A percentile compares a stretch with the other conserved stretches of the same genome.
Conservation (phyloP, 2,797 vertebrate genomes). For the Bradypus variegatus region DNA sequence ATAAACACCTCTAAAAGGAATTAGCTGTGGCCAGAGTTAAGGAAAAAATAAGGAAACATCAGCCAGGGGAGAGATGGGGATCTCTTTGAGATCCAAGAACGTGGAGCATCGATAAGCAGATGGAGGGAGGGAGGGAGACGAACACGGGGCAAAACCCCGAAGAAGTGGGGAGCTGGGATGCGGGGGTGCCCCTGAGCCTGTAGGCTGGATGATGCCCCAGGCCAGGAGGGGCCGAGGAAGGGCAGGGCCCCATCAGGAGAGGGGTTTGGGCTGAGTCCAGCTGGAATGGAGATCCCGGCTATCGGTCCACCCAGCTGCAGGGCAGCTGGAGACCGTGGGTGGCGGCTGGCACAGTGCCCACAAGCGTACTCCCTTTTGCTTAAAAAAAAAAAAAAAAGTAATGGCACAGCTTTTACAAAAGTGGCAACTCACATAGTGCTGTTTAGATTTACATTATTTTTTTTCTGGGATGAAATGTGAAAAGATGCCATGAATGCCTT, state of each 20-base stretch:
- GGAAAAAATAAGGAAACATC: accelerated
- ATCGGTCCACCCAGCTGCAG: no score
- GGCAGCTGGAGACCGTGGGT: no score
- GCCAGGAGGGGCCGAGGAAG: no score
- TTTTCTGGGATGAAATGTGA: background rate
- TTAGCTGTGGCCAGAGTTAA: accelerated
- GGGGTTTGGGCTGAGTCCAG: no score
- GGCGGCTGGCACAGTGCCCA: no score
- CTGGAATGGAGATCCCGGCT: no score
- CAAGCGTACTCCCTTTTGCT: no score
- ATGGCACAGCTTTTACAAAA: background rate
- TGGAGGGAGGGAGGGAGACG: accelerated
- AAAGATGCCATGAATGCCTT: background rate
- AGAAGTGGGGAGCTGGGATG: no score
- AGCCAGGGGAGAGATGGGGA: background rate
- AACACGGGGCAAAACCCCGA: accelerated
- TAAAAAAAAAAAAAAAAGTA: background rate
- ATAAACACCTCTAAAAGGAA: background rate
- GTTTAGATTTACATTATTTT: background rate
- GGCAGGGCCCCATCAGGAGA: no score
- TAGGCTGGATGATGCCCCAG: no score
- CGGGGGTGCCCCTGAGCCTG: no score
- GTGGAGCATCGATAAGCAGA: accelerated
- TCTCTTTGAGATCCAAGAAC: accelerated
- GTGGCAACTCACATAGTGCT: accelerated